These are phyloP conservation scores for Pelecanus crispus DNA, from an alignment of 2,113 vertebrate species.

Conservation along the genomic window DNA sequence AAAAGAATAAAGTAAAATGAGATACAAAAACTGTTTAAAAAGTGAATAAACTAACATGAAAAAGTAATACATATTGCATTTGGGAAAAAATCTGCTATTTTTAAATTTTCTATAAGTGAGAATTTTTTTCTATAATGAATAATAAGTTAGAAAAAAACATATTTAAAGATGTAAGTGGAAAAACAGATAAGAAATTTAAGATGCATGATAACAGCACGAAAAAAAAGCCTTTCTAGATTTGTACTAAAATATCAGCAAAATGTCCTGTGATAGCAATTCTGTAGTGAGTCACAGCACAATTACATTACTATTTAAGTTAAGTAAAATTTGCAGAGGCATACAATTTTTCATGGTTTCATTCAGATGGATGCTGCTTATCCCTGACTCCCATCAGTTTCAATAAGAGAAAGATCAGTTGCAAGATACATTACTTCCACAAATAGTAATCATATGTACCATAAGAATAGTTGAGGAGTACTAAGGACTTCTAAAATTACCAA, in stretches of 20 bases:
- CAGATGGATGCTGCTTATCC: not conserved
- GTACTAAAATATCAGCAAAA: not conserved
- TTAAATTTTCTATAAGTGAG: not conserved
- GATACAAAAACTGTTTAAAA: not conserved
- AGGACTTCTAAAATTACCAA: not conserved
- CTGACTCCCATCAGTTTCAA: not conserved
- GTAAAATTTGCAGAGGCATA: not conserved
- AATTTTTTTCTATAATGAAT: not conserved
- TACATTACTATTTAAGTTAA: not conserved
- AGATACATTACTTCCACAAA: not conserved
- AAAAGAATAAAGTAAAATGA: not conserved
- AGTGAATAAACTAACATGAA: not conserved
- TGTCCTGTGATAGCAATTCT: not conserved
- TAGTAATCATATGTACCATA: not conserved
- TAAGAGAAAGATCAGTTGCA: not conserved
- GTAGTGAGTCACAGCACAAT: not conserved
- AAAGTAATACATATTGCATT: rapidly evolving
- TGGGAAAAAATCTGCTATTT: not conserved
- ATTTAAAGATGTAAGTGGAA: not conserved
- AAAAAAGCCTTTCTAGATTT: not conserved
- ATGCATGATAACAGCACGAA: not conserved
- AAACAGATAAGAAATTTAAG: not conserved
- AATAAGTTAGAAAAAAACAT: not conserved
- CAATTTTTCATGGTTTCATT: not conserved
- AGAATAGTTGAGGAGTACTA: not conserved